Conservation (phyloP, 1,140 invertebrate genomes). For the Trichogramma pretiosum region DNA sequence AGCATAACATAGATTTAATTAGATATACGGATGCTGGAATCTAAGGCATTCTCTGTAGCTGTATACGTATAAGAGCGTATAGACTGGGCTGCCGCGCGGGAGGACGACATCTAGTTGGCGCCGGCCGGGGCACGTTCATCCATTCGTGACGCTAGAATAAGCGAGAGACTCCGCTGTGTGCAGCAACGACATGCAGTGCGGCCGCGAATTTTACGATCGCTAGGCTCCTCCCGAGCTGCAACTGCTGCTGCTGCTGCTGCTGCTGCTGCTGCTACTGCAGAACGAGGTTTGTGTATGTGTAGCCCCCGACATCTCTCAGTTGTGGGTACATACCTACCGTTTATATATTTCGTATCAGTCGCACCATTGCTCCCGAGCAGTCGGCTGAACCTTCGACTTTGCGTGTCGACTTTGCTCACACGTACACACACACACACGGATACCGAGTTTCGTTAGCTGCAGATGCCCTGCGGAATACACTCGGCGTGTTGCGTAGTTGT, state of each 20-base stretch:
- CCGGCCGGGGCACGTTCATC: too few species aligned
- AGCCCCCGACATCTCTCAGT: too few species aligned
- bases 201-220: constrained; percentile 1
- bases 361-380: too few species aligned
- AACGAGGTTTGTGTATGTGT: too few species aligned
- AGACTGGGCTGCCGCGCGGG: neutral
- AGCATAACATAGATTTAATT: constrained; percentile 37
- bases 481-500: neutral
- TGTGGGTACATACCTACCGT: too few species aligned
- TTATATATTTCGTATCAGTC: too few species aligned
- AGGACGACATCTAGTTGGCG: constrained; percentile 32
- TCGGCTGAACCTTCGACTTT: too few species aligned
- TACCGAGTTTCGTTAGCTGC: neutral
- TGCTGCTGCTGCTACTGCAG: too few species aligned
- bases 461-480: neutral
- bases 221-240: neutral
- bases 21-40: constrained; percentile 32
- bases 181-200: neutral
- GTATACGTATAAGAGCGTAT: neutral
- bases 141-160: too few species aligned
- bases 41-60: constrained; percentile 26
- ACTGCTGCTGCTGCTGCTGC: too few species aligned
- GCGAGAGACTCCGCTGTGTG: too few species aligned
- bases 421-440: neutral
- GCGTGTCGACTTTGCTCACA: too few species aligned